These are phyloP conservation scores for Caenorhabditis sp. DNA, from an alignment of 2,888 invertebrate species.

Conservation along the genomic window DNA sequence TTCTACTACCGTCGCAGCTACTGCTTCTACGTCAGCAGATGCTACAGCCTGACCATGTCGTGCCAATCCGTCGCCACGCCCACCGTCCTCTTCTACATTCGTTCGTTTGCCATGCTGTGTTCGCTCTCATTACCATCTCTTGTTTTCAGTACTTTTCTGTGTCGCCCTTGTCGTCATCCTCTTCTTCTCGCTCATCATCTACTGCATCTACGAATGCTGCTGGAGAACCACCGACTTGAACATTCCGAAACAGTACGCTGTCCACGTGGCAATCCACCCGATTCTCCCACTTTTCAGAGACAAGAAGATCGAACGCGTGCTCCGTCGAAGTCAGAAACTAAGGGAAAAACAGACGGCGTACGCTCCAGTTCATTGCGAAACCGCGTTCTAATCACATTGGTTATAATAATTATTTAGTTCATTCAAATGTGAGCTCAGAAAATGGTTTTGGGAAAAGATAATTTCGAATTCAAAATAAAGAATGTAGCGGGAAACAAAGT, in stretches of 20 bases:
- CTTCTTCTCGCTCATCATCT: background rate
- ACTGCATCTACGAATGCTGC: conserved; percentile 9
- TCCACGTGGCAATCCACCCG: background rate
- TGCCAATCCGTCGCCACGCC: conserved; percentile 9
- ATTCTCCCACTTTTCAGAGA: conserved; percentile 5
- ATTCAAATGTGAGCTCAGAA: background rate
- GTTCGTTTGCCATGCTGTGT: background rate
- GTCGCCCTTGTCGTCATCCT: background rate
- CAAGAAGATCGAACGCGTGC: background rate
- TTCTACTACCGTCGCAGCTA: conserved; percentile 40
- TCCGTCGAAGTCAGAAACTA: background rate
- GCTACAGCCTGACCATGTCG: conserved; percentile 30
- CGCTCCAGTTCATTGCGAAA: background rate
- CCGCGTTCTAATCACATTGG: background rate
- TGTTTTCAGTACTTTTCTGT: background rate
- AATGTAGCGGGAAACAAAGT: conserved; percentile 1
- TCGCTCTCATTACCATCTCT: background rate
- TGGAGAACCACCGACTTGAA: background rate
- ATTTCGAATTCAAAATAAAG: background rate
- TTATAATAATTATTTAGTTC: background rate
- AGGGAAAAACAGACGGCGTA: background rate
- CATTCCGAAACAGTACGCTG: conserved; percentile 9
- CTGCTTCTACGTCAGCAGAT: conserved; percentile 12
- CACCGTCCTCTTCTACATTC: background rate
- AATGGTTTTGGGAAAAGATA: background rate